Evolutionary conservation across 2,113 vertebrate genomes (phyloP).

Genomic region (Notarius lentiginosus): DNA sequence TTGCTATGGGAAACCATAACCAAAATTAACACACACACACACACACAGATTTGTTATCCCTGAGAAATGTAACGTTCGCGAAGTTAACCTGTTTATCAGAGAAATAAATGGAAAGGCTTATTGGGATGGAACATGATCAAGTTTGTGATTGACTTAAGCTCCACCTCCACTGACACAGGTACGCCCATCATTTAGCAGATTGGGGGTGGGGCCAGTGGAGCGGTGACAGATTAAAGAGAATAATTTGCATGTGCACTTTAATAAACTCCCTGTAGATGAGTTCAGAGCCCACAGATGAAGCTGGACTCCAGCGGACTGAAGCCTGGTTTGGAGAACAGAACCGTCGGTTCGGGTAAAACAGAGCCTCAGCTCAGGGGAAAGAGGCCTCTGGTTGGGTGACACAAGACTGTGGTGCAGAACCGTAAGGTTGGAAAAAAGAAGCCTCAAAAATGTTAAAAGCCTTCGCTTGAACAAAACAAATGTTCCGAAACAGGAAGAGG

Average conservation of each 20-base stretch:
- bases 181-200: background rate
- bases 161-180: background rate
- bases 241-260: background rate
- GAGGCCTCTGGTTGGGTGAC: no score
- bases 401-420: no score
- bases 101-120: background rate
- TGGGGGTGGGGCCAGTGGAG: background rate
- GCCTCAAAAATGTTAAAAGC: background rate
- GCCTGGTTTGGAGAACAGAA: no score
- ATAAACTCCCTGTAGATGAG: no score
- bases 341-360: background rate
- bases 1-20: conserved; percentile 22
- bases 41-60: background rate
- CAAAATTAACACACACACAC: conserved; percentile 15
- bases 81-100: background rate
- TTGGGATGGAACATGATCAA: background rate
- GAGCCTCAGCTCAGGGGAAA: background rate
- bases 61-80: background rate
- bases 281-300: no score
- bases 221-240: background rate
- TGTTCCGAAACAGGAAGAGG: no score
- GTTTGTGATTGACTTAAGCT: background rate
- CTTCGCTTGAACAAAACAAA: no score
- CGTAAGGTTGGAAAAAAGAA: background rate
- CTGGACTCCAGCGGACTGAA: no score